These are phyloP conservation scores for Bhutanitis thaidina DNA, from an alignment of 2,888 invertebrate genomes.

Conservation along the genomic window DNA sequence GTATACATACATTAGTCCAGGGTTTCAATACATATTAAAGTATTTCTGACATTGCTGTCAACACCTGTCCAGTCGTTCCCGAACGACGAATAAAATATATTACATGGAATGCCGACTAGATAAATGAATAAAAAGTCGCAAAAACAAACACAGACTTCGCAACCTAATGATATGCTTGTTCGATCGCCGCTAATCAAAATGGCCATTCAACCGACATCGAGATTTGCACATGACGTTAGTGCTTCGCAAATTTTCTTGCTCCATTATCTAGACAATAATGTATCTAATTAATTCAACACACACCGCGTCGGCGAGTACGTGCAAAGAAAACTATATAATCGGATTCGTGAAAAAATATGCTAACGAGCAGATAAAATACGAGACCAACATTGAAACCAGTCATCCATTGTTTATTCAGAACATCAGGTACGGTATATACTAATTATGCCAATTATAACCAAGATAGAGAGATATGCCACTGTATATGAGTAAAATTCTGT, in stretches of 20 bases:
- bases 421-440: conserved; percentile 42
- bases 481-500: too few relatives aligned
- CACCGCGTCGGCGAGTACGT: conserved; percentile 31
- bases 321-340: conserved; percentile 33
- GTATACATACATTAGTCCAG: too few relatives aligned
- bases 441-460: conserved; percentile 47
- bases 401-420: conserved; percentile 39
- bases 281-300: conserved; percentile 31
- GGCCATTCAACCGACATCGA: conserved; percentile 22
- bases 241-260: conserved; percentile 24
- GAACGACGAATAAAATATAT: too few relatives aligned
- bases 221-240: conserved; percentile 20
- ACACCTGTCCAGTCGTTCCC: too few relatives aligned
- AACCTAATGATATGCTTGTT: too few relatives aligned
- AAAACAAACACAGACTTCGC: too few relatives aligned
- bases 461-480: too few relatives aligned
- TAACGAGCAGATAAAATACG: conserved; percentile 41
- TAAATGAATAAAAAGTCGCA: too few relatives aligned
- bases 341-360: conserved; percentile 32
- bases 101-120: too few relatives aligned
- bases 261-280: conserved; percentile 35
- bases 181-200: conserved; percentile 17
- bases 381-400: conserved; percentile 27
- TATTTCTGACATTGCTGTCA: too few relatives aligned
- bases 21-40: too few relatives aligned